Conservation (phyloP, 2,113 vertebrate species). For the Tupaia tana region DNA sequence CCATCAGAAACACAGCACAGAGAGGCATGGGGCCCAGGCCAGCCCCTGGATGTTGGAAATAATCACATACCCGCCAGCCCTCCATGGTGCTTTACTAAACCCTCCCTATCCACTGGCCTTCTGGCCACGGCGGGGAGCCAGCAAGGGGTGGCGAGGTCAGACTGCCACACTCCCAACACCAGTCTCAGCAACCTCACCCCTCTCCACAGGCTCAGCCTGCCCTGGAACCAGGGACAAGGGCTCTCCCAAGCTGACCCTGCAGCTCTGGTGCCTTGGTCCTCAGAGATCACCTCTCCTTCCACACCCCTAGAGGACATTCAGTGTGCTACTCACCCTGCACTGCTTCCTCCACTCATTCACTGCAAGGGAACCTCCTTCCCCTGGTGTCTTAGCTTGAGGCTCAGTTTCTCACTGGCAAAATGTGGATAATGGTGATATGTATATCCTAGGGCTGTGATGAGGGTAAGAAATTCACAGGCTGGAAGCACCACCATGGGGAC, state of each 20-base stretch:
- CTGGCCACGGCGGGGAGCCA: neutral
- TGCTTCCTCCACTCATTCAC: neutral
- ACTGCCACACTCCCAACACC: neutral
- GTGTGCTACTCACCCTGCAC: neutral
- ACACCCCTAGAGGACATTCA: neutral
- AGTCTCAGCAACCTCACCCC: neutral
- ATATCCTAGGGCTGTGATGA: neutral
- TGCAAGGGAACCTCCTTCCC: neutral
- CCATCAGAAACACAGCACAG: neutral
- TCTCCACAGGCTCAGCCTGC: neutral
- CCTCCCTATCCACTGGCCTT: neutral
- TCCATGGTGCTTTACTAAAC: neutral
- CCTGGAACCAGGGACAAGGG: neutral
- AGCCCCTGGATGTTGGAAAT: neutral
- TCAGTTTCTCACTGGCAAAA: neutral
- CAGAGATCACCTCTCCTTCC: neutral
- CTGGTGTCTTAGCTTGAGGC: neutral
- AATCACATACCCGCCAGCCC: fast-evolving
- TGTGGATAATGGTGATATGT: neutral
- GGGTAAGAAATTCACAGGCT: neutral
- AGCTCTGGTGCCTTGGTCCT: neutral
- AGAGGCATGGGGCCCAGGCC: neutral
- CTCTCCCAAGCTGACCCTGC: neutral
- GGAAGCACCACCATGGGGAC: neutral
- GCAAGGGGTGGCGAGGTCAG: neutral